Conservation (phyloP, 2,888 invertebrate genomes). For the Iselma pallidipennis region DNA sequence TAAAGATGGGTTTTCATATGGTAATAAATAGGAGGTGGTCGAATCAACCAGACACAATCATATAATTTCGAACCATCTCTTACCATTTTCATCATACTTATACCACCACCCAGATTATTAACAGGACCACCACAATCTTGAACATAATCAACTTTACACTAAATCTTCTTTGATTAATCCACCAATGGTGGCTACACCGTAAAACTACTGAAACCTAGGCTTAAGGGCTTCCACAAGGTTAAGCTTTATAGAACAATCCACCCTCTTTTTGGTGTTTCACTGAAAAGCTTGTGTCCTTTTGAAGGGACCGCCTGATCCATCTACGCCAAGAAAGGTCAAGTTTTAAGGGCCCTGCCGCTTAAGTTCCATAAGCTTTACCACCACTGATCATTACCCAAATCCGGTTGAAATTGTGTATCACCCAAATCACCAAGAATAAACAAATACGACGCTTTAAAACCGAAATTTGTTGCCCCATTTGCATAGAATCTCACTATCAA, state of each 20-base stretch:
- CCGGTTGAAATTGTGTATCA: constrained; percentile 32
- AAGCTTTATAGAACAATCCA: no score
- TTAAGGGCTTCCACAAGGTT: no score
- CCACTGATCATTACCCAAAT: constrained; percentile 33
- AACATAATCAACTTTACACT: constrained; percentile 25
- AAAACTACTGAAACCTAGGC: no score
- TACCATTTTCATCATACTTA: constrained; percentile 77
- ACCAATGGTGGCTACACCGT: no score
- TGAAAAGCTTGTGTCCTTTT: no score
- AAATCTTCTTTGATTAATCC: no score
- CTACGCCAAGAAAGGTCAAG: no score
- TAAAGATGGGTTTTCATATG: constrained; percentile 71
- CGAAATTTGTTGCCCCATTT: constrained; percentile 68
- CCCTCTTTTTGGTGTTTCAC: no score
- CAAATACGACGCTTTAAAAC: constrained; percentile 65
- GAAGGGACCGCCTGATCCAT: no score
- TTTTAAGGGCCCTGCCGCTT: no score
- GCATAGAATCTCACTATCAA: constrained; percentile 69
- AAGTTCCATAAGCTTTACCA: no score
- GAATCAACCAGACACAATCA: constrained; percentile 74
- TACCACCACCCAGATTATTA: constrained; percentile 70
- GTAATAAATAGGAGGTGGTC: constrained; percentile 65
- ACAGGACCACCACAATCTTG: constrained; percentile 73
- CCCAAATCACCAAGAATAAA: constrained; percentile 36
- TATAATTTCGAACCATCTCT: constrained; percentile 61